phyloP scores from a whole-genome alignment of 2,113 vertebrate genomes.

The cattle (Bos taurus) region ARS-UCD2.0 NC_037328.1:42862501-42863000 shows the following conservation, averaged over 20 bases:
- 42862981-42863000: constrained; percentile 68
- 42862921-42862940: background rate
- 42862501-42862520: background rate
- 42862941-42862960: background rate
- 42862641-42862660: background rate
- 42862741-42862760: background rate
- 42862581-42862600: constrained; percentile 30
- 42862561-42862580: constrained; percentile 24
- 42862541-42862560: background rate
- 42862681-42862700: background rate
- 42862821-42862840: background rate
- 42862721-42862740: constrained; percentile 32
- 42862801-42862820: background rate
- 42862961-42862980: background rate
- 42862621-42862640: background rate
- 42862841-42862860: background rate
- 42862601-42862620: constrained; percentile 3
- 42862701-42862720: background rate
- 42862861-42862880: background rate
- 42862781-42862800: constrained; percentile 10
- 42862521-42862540: background rate
- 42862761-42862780: background rate
- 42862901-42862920: background rate
- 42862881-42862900: background rate
- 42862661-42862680: background rate